Evolutionary conservation across 2,888 invertebrate genomes (phyloP), one percentile per base, ranked within the genome.

Genomic region (Shargacucullia verbasci): DNA sequence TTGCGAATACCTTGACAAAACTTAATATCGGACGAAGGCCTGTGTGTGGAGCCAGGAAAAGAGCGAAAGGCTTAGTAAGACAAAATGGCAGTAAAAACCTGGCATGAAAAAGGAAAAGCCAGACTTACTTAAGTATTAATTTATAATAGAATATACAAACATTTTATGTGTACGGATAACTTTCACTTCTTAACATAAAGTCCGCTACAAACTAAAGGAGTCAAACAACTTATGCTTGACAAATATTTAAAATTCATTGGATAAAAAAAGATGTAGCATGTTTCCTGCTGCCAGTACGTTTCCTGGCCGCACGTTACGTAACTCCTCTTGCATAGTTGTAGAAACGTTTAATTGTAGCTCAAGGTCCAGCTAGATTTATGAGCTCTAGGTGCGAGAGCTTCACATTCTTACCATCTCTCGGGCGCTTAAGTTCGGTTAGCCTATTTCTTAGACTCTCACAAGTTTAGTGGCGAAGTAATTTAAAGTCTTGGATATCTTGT

Each of bases 351-450:
- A 73, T 73, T 73, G 74, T 71, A 61, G 41, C 41, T 64, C 61
- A 73, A 74, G 75, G 73, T 73, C 75, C 73, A 65, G 67, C 59
- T 55, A 60, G 71, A 74, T 71, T 68, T 74, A 71, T 57, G 71
- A 68, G 45, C 68, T 35, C 59, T 64, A 73, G 75, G 75, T 73
- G 73, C 61, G 61, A 56, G 29, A 47, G 58, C 40, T 56, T 47
- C 49, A 53, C 61, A 70, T 58, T 70, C 74, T 49, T 45, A 40
- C 40, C 56, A 10, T 20, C 46, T 15, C 57, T 35, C 59, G 48
- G 39, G 39, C 48, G 20, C n/a, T 38, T 35, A 31, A 10, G 35
- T 7, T 35, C 34, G 66, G 14, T 35, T 37, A 62, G 20, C 57
- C 71, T 46, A 70, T 52, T 67, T 70, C 72, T 67, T 73, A 41